These are phyloP conservation scores for Leptocoma aspasia DNA, from an alignment of 2,113 vertebrate species.

Conservation along the genomic window DNA sequence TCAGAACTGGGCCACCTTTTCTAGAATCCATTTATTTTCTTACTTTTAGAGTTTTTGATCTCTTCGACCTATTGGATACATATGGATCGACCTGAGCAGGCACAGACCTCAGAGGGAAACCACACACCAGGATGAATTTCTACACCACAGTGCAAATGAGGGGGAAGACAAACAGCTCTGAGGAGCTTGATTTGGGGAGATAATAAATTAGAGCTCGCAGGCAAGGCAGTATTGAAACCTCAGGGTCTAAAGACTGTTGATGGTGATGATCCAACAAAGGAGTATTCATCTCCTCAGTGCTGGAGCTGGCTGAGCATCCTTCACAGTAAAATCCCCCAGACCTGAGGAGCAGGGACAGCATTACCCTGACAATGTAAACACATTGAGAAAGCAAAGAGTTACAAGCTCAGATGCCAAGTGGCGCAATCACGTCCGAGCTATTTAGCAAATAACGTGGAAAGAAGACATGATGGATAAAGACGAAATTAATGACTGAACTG, in stretches of 20 bases:
- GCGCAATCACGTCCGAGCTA: conserved; percentile 59
- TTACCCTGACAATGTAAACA: conserved; percentile 34
- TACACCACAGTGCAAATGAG: background rate
- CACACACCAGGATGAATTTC: background rate
- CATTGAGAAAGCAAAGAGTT: conserved; percentile 62
- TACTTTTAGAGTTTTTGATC: background rate
- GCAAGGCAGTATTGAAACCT: conserved; percentile 31
- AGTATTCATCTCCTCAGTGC: conserved; percentile 14
- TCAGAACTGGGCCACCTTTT: background rate
- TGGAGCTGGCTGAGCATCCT: conserved; percentile 23
- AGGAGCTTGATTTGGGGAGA: conserved; percentile 24
- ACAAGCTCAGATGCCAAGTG: conserved; percentile 42
- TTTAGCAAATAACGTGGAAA: conserved; percentile 69
- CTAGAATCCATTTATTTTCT: background rate
- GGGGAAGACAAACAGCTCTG: conserved; percentile 29
- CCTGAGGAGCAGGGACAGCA: background rate
- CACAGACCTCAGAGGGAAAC: background rate
- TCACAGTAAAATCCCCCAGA: conserved; percentile 3
- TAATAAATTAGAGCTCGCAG: conserved; percentile 18
- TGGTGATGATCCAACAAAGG: conserved; percentile 20
- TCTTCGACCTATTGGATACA: background rate
- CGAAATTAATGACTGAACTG: conserved; percentile 63
- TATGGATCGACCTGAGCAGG: background rate
- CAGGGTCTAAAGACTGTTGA: background rate
- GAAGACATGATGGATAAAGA: conserved; percentile 66